Evolutionary conservation across 2,113 vertebrate species (phyloP), one percentile per base, ranked within the genome.

Genomic region (Esox niger): DNA sequence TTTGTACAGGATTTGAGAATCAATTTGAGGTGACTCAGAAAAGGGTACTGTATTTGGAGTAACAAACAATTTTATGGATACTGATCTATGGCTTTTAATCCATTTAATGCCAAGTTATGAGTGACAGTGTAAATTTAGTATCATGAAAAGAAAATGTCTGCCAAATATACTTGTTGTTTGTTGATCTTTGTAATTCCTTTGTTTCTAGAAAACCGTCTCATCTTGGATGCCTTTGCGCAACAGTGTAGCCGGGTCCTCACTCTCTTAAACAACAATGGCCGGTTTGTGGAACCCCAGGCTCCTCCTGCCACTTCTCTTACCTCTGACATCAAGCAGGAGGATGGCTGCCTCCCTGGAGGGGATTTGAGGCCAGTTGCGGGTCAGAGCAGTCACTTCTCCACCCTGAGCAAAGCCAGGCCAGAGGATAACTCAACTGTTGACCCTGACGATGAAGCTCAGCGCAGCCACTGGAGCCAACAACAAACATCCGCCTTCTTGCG

Each of bases 241-340:
- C 95, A 99, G 49, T 99, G 96, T 85, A 99, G 96, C 84, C 92
- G 97, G n/a, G 97, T 98, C 67, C 94, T 99, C 77, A 94, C 91
- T 81, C 95, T 99, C 64, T 91, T 99, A n/a, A n/a, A n/a, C 79
- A 98, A 99, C 86, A 95, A 95, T 59, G 96, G 96, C 62, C 95
- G 95, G 69, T 91, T 98, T 57, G 90, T 99, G 91, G 95, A 96
- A 80, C 35, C 13, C 35, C 35, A 38, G 4, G 35, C 11, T 38
- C 35, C 35, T 38, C 35, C 9, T 9, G 90, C 91, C 58, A 93
- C 90, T 43, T 91, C 94, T 62, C 84, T 95, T 78, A 83, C 91
- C 84, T 93, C 95, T 54, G 93, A 91, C 69, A 91, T 99, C 78
- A 99, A 99, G 87, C 92, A 95, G 79, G 96, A 99, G 80, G 92